Conservation (phyloP, 92 coral and sea anemone genomes). For the Parazoanthus atlanticus region DNA sequence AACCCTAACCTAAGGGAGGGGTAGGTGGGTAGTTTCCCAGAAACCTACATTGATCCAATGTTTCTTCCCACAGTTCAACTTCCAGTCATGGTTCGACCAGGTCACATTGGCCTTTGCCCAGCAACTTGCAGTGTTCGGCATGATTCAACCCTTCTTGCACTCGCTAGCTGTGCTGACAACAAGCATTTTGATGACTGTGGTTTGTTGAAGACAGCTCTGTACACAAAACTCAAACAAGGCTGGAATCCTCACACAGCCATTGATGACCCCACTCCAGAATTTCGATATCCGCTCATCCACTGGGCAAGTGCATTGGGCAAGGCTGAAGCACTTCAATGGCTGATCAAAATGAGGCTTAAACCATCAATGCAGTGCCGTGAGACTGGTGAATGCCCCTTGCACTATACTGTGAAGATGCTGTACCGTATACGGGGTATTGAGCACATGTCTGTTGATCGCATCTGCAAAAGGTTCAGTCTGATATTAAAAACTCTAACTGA, state of each 20-base stretch:
- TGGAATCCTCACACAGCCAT: slow-evolving; percentile 40
- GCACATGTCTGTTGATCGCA: slow-evolving; percentile 31
- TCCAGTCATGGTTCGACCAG: slow-evolving; percentile 31
- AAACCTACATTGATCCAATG: no score
- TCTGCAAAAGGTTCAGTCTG: slow-evolving; percentile 4
- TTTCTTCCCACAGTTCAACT: slow-evolving; percentile 3
- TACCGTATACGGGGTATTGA: slow-evolving; percentile 22
- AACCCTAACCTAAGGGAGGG: no score
- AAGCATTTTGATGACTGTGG: slow-evolving; percentile 43
- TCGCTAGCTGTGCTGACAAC: slow-evolving; percentile 34
- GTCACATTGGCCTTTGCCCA: slow-evolving; percentile 27
- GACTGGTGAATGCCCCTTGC: slow-evolving; percentile 42
- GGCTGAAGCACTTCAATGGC: slow-evolving; percentile 41
- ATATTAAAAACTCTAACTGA: slow-evolving; percentile 27
- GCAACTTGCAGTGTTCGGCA: slow-evolving; percentile 19
- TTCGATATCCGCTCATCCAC: slow-evolving; percentile 23
- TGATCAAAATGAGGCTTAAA: slow-evolving; percentile 33
- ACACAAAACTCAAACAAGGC: slow-evolving; percentile 28
- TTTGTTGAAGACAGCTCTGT: slow-evolving; percentile 38
- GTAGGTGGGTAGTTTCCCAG: no score
- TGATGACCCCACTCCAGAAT: slow-evolving; percentile 27
- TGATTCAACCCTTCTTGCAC: slow-evolving; percentile 42
- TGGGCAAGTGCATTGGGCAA: slow-evolving; percentile 42
- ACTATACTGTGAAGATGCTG: slow-evolving; percentile 30
- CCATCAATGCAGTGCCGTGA: slow-evolving; percentile 35